Percentiles rank a stretch among this genome's conserved stretches.
Evolutionary conservation across 2,797 vertebrate species (phyloP).

Genomic region (Todus mexicanus): DNA sequence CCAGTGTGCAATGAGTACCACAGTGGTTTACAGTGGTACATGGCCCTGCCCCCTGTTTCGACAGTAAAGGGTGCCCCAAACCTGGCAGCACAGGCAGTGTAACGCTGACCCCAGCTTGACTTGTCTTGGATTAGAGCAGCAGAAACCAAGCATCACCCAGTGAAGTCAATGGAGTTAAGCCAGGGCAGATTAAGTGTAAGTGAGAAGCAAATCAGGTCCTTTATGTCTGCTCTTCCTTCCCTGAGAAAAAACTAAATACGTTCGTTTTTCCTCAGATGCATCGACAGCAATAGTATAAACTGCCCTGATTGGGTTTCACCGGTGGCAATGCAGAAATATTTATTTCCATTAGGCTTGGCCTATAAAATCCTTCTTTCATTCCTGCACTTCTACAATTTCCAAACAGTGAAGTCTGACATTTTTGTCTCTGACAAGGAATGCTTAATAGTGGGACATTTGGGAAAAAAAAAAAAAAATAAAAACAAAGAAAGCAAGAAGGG

Average conservation of each 20-base stretch:
- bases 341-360: constrained; percentile 62
- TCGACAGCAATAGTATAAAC: constrained; percentile 46
- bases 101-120: rapidly evolving
- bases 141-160: not conserved
- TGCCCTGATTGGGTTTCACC: constrained; percentile 44
- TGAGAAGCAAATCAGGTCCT: not conserved
- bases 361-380: constrained; percentile 69
- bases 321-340: constrained; percentile 49
- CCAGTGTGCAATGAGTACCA: not conserved
- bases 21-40: not conserved
- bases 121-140: not conserved
- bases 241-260: not conserved
- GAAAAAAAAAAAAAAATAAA: not conserved
- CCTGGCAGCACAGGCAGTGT: not conserved
- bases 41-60: not conserved
- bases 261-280: constrained; percentile 20
- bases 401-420: constrained; percentile 70
- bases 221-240: constrained; percentile 8
- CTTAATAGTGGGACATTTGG: constrained; percentile 54
- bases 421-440: constrained; percentile 66
- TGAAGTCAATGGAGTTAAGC: not conserved
- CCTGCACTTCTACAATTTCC: constrained; percentile 46
- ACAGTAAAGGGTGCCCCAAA: not conserved
- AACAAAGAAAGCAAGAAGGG: too few species aligned
- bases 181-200: constrained; percentile 12